Conservation (phyloP, 2,888 invertebrate species). For the Isotomurus palustris region DNA sequence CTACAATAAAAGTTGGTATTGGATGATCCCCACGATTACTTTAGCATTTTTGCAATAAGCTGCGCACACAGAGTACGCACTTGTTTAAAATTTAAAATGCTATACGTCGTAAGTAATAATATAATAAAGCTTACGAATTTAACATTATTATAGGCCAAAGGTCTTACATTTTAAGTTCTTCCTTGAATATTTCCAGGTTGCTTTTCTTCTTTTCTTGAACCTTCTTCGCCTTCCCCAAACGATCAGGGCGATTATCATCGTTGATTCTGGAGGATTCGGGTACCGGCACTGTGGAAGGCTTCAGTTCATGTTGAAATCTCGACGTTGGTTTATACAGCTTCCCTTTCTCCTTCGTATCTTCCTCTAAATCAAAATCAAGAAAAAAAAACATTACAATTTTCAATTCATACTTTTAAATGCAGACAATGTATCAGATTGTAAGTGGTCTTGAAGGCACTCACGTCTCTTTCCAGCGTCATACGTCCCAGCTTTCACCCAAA, state of each 20-base stretch:
- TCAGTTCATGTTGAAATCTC: slow-evolving; percentile 59
- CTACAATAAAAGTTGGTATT: no score
- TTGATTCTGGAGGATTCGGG: slow-evolving; percentile 52
- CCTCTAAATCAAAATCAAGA: no score
- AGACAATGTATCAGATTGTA: neutral
- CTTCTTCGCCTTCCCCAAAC: slow-evolving; percentile 60
- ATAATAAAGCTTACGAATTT: slow-evolving; percentile 8
- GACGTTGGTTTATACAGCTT: slow-evolving; percentile 90
- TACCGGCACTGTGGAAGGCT: neutral
- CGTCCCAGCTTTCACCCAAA: slow-evolving; percentile 97
- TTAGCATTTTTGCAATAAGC: no score
- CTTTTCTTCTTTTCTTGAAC: slow-evolving; percentile 86
- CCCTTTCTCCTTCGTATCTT: slow-evolving; percentile 81
- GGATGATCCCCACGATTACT: no score
- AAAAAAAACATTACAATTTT: slow-evolving; percentile 31
- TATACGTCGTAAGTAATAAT: neutral
- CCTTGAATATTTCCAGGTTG: slow-evolving; percentile 96
- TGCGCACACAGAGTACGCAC: neutral
- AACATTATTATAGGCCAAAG: neutral
- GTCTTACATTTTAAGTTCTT: slow-evolving; percentile 85
- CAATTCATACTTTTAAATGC: neutral
- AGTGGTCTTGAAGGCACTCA: slow-evolving; percentile 53
- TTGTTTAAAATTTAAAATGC: neutral
- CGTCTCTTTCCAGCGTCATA: slow-evolving; percentile 92
- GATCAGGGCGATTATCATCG: slow-evolving; percentile 63